These are phyloP conservation scores for Phymorhynchus buccinoides DNA, from an alignment of 1,140 invertebrate species.

Conservation along the genomic window DNA sequence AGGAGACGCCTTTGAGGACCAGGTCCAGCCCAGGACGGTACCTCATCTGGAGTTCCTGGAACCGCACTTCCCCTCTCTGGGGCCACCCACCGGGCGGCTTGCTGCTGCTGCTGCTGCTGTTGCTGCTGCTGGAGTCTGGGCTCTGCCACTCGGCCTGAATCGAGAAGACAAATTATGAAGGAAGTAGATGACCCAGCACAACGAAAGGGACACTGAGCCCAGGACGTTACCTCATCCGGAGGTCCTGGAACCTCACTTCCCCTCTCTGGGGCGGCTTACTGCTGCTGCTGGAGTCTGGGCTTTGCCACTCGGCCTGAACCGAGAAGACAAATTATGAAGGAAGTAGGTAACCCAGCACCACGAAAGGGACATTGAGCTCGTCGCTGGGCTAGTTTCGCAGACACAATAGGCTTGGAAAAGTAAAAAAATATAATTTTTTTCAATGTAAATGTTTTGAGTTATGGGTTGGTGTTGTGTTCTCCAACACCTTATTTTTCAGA, in stretches of 20 bases:
- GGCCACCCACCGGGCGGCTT: conserved; percentile 50
- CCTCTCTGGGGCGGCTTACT: conserved; percentile 56
- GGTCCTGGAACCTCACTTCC: conserved; percentile 56
- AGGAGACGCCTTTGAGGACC: conserved; percentile 63
- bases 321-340: neutral
- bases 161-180: neutral
- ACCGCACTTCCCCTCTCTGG: conserved; percentile 49
- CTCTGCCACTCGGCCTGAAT: neutral
- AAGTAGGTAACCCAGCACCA: too few species aligned
- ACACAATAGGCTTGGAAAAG: too few species aligned
- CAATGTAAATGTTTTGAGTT: too few species aligned
- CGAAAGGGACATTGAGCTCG: too few species aligned
- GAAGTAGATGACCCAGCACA: too few species aligned
- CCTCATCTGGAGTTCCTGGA: conserved; percentile 56
- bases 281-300: neutral
- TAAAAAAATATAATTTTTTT: too few species aligned
- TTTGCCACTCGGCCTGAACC: neutral
- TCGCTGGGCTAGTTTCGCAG: too few species aligned
- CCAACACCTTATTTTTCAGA: too few species aligned
- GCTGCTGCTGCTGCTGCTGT: too few species aligned
- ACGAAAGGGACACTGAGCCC: too few species aligned
- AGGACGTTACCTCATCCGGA: conserved; percentile 59
- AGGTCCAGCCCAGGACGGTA: conserved; percentile 66
- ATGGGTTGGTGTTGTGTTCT: too few species aligned
- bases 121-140: neutral